Evolutionary conservation across 2,797 vertebrate species (phyloP), one percentile per base, ranked within the genome.

Genomic region (Gambusia yucatana): DNA sequence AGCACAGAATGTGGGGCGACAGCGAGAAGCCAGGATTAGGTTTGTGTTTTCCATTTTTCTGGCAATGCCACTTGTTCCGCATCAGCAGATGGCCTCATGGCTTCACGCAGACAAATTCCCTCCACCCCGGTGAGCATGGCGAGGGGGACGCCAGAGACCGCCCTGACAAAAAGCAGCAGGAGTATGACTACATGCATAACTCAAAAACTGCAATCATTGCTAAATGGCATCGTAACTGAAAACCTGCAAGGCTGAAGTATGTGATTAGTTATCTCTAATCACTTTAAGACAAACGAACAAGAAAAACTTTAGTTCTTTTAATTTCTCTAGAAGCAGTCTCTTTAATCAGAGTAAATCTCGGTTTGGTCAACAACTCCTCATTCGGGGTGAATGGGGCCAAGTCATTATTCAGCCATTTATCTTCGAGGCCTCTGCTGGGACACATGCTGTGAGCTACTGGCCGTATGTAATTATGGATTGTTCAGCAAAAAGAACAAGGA

Each of bases 21-120:
- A 61, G 57, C 73, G 4, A 47, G 59, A 48, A 36, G 43, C 30
- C 76, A 81, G 81, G 88, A 93, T 91, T 90, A 89, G 91, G 73
- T 87, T 79, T 30, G 16, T 59, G 84, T 88, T 87, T 82, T 89
- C 79, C 75, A 81, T 82, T 88, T 79, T 82, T 83, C 73, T 82
- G 88, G 87, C 88, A 82, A 82, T 88, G 88, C 89, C 90, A 93
- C 91, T 94, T 94, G 92, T 91, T 93, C 87, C 82, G 84, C 77
- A 81, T 93, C 89, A 90, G 90, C 94, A 94, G 93, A 95, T 95
- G 93, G 92, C 76, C 82, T 71, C 84, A n/a, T 28, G 88, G 92
- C 87, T 79, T 82, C 86, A 83, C 39, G 85, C 82, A 73, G 83
- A 85, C 78, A 82, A 77, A 72, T 79, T 89, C 84, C 63, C 20